Percentiles rank a stretch among this genome's conserved stretches.
phyloP scores from a whole-genome alignment of 64 coral and sea anemone genomes.

The Montipora cactus region DNA sequence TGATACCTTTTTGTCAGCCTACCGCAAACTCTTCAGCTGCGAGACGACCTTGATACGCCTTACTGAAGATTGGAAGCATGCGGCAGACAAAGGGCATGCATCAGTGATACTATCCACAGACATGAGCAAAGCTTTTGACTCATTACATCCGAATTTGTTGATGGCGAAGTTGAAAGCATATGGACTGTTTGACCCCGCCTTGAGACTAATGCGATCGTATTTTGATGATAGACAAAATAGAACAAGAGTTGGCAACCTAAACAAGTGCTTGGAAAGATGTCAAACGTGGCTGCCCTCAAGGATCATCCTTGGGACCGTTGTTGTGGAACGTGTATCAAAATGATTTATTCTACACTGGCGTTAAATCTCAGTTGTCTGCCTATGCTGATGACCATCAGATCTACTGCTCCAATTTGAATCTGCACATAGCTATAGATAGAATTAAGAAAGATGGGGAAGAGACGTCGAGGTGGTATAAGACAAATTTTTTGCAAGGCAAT shows the following conservation, averaged over 20 bases:
- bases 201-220: conserved; percentile 59
- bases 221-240: conserved; percentile 57
- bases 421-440: conserved; percentile 22
- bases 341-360: conserved; percentile 46
- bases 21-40: conserved; percentile 33
- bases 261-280: conserved; percentile 31
- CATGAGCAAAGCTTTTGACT: no score
- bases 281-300: conserved; percentile 54
- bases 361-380: conserved; percentile 34
- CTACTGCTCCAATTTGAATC: conserved; percentile 18
- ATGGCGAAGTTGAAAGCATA: conserved; percentile 53
- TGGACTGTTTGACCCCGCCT: conserved; percentile 14
- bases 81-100: conserved; percentile 30
- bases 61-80: conserved; percentile 41
- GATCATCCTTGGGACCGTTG: conserved; percentile 50
- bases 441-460: conserved; percentile 46
- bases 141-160: no score
- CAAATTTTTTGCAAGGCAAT: conserved; percentile 48
- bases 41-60: conserved; percentile 27
- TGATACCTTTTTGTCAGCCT: neutral
- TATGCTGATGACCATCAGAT: conserved; percentile 70
- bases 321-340: conserved; percentile 72
- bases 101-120: conserved; percentile 36
- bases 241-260: conserved; percentile 36
- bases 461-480: conserved; percentile 46